A percentile compares a stretch with the other conserved stretches of the same genome.
phyloP scores from a whole-genome alignment of 2,113 vertebrate species.

The Accipiter virgatus region DNA sequence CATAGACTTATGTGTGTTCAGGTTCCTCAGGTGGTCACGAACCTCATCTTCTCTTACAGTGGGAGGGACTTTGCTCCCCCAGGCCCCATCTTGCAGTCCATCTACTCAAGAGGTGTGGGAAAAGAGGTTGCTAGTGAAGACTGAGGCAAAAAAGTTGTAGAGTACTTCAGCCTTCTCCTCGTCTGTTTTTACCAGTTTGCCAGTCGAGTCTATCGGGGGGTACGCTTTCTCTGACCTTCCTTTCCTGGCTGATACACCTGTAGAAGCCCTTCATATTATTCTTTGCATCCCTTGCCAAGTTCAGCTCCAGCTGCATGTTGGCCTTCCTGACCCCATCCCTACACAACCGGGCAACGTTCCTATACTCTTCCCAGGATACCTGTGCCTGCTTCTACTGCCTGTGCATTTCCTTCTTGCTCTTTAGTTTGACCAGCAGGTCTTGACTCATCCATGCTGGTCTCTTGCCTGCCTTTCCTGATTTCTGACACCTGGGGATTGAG shows the following conservation, averaged over 20 bases:
- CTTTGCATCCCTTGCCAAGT: not conserved
- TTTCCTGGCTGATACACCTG: not conserved
- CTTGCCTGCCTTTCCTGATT: not conserved
- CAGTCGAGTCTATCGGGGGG: not conserved
- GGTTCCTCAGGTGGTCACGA: not conserved
- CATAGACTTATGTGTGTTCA: not conserved
- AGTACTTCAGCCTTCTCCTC: not conserved
- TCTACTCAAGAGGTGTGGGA: not conserved
- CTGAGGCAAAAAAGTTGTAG: not conserved
- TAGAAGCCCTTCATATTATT: not conserved
- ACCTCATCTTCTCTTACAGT: not conserved
- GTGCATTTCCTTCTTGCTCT: not conserved
- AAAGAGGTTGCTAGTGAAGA: not conserved
- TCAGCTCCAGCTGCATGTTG: not conserved
- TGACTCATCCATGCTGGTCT: fast-evolving
- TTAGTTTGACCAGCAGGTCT: not conserved
- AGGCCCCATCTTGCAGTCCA: not conserved
- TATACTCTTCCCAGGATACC: not conserved
- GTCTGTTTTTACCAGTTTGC: not conserved
- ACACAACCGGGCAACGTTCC: fast-evolving
- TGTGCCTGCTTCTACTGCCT: not conserved
- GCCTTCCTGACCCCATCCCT: not conserved
- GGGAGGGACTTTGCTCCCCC: not conserved
- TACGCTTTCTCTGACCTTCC: not conserved
- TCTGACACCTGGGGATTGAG: not conserved